Evolutionary conservation across 2,113 vertebrate genomes (phyloP), one percentile per base, ranked within the genome.

Genomic region (Cebidichthys violaceus): DNA sequence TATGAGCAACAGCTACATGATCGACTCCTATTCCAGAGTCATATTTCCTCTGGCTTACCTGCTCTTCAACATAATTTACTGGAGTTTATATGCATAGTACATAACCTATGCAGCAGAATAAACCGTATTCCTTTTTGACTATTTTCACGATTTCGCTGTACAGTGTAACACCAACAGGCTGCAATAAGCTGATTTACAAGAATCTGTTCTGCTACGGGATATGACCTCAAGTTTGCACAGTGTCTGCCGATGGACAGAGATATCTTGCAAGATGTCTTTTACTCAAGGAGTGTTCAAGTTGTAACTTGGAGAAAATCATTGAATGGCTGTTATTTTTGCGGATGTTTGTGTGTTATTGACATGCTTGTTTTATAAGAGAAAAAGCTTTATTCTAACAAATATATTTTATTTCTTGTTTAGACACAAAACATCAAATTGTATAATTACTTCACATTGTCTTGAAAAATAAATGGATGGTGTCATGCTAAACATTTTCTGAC

Each of bases 51-150:
- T 94, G 86, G 94, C 96, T 35, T 99, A 97, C 90, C 95, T 99
- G 89, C 91, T 96, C 77, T 98, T 99, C 93, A 97, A 98, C 89
- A 96, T 99, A 85, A 96, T 98, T 90, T 98, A 97, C 88, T 98
- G 97, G 97, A 95, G 96, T 84, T 55, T 97, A 90, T 97, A 98
- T 90, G 90, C 96, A 55, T 98, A 93, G 79, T 4, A 24, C 27
- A 60, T 41, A 1, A 52, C 75, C 33, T 59, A 33, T 82, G 70
- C 59, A 68, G 50, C 39, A 66, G 55, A 70, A 77, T 6, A 45
- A 61, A 70, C 18, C 55, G 2, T 59, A 70, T 29, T 41, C 20
- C 13, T 70, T 60, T 61, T 68, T 59, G 33, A 61, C 50, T 68
- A 2, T 57, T 64, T 76, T 69, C 35, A 69, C 59, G 33, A 75